Percentiles rank a stretch among this genome's conserved stretches.
phyloP scores from a whole-genome alignment of 2,888 invertebrate species.

The Sympetrum striolatum region DNA sequence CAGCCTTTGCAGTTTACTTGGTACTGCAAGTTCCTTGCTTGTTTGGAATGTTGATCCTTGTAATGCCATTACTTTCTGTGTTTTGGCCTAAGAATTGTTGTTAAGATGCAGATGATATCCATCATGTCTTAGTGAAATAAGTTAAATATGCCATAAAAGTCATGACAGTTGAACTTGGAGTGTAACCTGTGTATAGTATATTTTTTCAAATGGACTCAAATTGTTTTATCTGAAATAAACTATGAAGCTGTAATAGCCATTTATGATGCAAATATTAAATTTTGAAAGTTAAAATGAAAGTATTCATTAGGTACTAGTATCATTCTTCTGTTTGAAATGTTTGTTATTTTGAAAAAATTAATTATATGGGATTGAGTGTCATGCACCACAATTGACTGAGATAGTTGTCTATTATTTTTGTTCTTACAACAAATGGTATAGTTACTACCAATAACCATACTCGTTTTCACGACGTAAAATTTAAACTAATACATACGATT shows the following conservation, averaged over 20 bases:
- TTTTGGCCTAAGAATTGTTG: constrained; percentile 39
- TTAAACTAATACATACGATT: neutral
- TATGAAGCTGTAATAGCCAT: neutral
- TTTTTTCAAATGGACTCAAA: constrained; percentile 10
- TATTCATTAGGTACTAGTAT: neutral
- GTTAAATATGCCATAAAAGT: constrained; percentile 12
- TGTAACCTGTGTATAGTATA: constrained; percentile 31
- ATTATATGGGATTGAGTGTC: constrained; percentile 27
- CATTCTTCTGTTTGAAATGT: constrained; percentile 17
- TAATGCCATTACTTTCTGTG: constrained; percentile 38
- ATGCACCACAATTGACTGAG: constrained; percentile 30
- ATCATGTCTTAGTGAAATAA: constrained; percentile 26
- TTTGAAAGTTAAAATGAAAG: neutral
- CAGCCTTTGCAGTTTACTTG: constrained; percentile 28
- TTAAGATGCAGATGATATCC: constrained; percentile 16
- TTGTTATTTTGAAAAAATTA: constrained; percentile 36
- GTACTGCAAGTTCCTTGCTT: constrained; percentile 39
- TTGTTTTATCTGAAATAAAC: constrained; percentile 32
- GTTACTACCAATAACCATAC: neutral
- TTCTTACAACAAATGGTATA: neutral
- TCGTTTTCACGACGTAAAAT: neutral
- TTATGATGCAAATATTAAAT: neutral
- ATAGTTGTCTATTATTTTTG: constrained; percentile 39
- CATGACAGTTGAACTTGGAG: constrained; percentile 29
- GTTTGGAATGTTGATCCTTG: constrained; percentile 38